These are phyloP conservation scores for Odocoileus hemionus DNA, from an alignment of 2,113 vertebrate species.

Conservation along the genomic window DNA sequence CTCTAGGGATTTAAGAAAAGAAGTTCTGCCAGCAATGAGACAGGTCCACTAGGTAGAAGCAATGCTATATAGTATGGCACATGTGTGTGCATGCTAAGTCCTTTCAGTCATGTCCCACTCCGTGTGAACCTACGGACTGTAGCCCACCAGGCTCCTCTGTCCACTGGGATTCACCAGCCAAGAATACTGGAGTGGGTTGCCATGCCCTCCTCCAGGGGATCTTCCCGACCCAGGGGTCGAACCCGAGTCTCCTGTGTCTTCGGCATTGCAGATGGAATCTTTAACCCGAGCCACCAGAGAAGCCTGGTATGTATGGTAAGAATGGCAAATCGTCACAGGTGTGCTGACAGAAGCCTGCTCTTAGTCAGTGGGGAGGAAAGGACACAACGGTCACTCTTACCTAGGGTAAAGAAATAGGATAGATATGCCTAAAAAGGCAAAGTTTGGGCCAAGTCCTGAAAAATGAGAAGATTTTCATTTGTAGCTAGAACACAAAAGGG, in stretches of 20 bases:
- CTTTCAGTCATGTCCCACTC: background rate
- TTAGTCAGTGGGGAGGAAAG: background rate
- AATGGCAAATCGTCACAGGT: background rate
- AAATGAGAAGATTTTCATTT: background rate
- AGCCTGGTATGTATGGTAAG: background rate
- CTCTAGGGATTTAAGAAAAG: background rate
- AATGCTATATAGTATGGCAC: background rate
- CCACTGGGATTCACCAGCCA: background rate
- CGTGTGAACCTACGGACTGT: background rate
- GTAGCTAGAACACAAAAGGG: background rate
- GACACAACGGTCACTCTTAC: background rate
- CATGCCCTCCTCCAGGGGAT: background rate
- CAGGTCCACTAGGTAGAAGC: background rate
- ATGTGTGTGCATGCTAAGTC: rapidly evolving
- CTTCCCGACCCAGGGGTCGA: background rate
- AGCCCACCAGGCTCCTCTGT: background rate
- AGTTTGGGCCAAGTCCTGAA: background rate
- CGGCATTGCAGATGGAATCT: background rate
- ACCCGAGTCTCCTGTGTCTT: background rate
- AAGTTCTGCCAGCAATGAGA: background rate
- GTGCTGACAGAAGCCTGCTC: background rate
- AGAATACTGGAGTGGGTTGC: background rate
- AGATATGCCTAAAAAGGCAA: background rate
- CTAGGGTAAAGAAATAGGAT: background rate
- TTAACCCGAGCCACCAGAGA: background rate